These are phyloP conservation scores for Ephialtes manifestator DNA, from an alignment of 2,888 invertebrate species.

Conservation along the genomic window DNA sequence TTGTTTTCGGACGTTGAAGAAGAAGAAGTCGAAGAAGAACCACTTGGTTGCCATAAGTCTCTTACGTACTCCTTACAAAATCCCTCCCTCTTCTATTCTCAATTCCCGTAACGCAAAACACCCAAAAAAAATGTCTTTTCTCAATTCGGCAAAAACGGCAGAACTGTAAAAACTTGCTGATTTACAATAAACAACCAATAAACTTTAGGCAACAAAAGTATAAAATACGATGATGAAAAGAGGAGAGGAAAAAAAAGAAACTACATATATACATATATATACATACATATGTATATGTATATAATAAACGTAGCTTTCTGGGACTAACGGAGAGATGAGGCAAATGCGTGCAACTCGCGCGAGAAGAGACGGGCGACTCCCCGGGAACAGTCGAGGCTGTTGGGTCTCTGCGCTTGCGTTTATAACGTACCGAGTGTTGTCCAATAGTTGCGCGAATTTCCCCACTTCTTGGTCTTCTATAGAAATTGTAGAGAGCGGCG, in stretches of 20 bases:
- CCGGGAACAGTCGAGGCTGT: conserved; percentile 76
- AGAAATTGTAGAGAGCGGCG: neutral
- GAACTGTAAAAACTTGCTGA: neutral
- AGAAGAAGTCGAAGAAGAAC: neutral
- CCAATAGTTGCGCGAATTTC: conserved; percentile 71
- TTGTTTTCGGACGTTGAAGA: neutral
- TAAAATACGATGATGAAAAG: conserved; percentile 3
- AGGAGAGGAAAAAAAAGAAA: neutral
- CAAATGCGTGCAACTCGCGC: conserved; percentile 83
- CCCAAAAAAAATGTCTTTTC: neutral
- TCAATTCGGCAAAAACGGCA: neutral
- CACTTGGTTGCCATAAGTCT: conserved; percentile 28
- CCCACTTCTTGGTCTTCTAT: conserved; percentile 50
- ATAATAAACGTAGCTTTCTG: neutral
- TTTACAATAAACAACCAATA: conserved; percentile 17
- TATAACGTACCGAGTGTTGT: conserved; percentile 42
- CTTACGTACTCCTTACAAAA: neutral
- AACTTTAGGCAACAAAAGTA: neutral
- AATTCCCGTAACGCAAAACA: conserved; percentile 10
- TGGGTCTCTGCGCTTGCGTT: conserved; percentile 80
- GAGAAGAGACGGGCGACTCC: conserved; percentile 84
- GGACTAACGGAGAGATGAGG: conserved; percentile 59
- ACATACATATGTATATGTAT: neutral
- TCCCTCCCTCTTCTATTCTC: neutral
- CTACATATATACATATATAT: neutral